phyloP scores from a whole-genome alignment of 2,113 vertebrate species.

The Lucifuga dentata region DNA sequence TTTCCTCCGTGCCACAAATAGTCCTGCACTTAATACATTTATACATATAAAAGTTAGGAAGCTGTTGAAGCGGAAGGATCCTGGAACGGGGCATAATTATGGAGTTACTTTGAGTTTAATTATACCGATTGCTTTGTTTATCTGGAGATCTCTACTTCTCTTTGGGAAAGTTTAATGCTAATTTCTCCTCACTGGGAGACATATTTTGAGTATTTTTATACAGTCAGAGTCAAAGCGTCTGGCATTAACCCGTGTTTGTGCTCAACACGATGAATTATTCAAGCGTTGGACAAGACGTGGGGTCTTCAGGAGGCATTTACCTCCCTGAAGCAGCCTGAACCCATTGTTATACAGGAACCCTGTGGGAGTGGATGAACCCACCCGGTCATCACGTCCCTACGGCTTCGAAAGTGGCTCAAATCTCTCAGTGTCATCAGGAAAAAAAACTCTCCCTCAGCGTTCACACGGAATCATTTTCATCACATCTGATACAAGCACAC shows the following conservation, averaged over 20 bases:
- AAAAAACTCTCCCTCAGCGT: background rate
- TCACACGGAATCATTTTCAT: slow-evolving; percentile 1
- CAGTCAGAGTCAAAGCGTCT: slow-evolving; percentile 25
- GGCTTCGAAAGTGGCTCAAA: background rate
- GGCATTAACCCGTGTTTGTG: slow-evolving; percentile 8
- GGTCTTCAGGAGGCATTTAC: slow-evolving; percentile 31
- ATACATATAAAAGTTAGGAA: slow-evolving; percentile 38
- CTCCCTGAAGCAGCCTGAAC: too few species aligned
- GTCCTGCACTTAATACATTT: slow-evolving; percentile 1
- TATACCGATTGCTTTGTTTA: slow-evolving; percentile 37
- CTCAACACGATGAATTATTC: slow-evolving; percentile 43
- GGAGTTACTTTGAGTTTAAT: slow-evolving; percentile 39
- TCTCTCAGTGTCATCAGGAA: slow-evolving; percentile 2
- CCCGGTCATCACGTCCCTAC: too few species aligned
- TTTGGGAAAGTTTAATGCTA: slow-evolving; percentile 45
- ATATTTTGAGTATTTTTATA: slow-evolving; percentile 1
- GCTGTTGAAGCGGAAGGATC: slow-evolving; percentile 30
- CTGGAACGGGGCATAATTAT: slow-evolving; percentile 45
- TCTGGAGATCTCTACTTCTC: slow-evolving; percentile 10
- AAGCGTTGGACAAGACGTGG: slow-evolving; percentile 31
- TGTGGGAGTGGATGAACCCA: too few species aligned
- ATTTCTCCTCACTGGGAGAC: slow-evolving; percentile 11
- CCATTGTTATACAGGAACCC: too few species aligned
- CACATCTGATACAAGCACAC: background rate
- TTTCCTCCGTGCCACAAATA: slow-evolving; percentile 30